A percentile compares a stretch with the other conserved stretches of the same genome.
These are phyloP conservation scores for Ochropacha duplaris DNA, from an alignment of 2,888 invertebrate species.

Conservation along the genomic window DNA sequence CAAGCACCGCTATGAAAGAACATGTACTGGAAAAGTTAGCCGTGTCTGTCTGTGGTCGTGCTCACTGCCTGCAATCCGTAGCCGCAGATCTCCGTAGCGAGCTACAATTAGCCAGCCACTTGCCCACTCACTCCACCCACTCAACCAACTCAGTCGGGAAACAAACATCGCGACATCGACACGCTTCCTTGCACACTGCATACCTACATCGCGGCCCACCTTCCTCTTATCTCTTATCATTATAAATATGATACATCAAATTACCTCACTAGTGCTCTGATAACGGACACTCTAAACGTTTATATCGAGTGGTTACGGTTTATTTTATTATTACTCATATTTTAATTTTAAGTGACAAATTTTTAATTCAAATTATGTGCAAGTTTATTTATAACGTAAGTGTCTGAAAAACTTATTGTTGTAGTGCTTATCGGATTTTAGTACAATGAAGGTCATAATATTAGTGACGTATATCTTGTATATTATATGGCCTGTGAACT, in stretches of 20 bases:
- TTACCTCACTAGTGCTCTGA: conserved; percentile 66
- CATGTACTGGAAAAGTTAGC: no score
- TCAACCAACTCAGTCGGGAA: conserved; percentile 41
- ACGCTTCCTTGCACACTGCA: conserved; percentile 20
- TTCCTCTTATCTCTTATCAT: conserved; percentile 66
- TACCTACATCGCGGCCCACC: conserved; percentile 24
- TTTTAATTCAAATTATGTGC: conserved; percentile 14
- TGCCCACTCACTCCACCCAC: no score
- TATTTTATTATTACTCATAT: conserved; percentile 41
- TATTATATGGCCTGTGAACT: conserved; percentile 24
- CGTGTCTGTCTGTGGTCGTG: not conserved
- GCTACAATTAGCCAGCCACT: not conserved
- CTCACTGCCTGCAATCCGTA: not conserved
- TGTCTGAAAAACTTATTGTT: conserved; percentile 16
- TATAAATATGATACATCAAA: conserved; percentile 71
- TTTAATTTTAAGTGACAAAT: conserved; percentile 23
- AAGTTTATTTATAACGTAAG: not conserved
- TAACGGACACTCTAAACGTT: conserved; percentile 56
- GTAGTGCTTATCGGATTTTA: conserved; percentile 19
- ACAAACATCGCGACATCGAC: conserved; percentile 23
- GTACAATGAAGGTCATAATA: conserved; percentile 44
- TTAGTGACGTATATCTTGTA: conserved; percentile 27
- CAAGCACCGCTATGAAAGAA: no score
- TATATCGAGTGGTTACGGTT: conserved; percentile 40
- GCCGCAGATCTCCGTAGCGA: not conserved